A percentile compares a stretch with the other conserved stretches of the same genome.
phyloP scores from a whole-genome alignment of 2,113 vertebrate species.

The Eublepharis macularius region DNA sequence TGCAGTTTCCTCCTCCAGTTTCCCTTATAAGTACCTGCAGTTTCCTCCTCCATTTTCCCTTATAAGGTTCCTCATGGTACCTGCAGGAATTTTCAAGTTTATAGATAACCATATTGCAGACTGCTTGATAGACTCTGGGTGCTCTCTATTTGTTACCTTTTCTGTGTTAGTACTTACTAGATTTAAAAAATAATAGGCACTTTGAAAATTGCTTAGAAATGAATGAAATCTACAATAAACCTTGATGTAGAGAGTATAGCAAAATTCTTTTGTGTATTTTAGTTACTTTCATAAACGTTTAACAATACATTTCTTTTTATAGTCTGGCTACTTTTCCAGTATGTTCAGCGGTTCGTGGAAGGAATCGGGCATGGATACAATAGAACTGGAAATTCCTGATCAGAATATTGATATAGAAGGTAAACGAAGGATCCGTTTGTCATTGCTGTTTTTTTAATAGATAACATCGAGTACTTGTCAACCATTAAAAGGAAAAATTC shows the following conservation, averaged over 20 bases:
- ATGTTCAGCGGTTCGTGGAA: slow-evolving; percentile 99
- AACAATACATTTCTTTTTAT: neutral
- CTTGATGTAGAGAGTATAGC: neutral
- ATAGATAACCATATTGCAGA: neutral
- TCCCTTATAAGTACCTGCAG: slow-evolving; percentile 33
- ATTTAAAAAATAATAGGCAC: neutral
- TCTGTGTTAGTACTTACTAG: neutral
- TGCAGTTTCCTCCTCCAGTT: slow-evolving; percentile 15
- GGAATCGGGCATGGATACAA: slow-evolving; percentile 93
- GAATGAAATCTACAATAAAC: neutral
- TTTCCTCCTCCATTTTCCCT: neutral
- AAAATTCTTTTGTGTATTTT: neutral
- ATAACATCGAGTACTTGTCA: neutral
- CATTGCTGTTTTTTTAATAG: neutral
- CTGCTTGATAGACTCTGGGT: slow-evolving; percentile 5
- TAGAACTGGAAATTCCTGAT: slow-evolving; percentile 96
- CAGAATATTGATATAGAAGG: slow-evolving; percentile 97
- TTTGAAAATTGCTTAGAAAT: slow-evolving; percentile 17
- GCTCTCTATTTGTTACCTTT: neutral
- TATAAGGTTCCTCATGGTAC: slow-evolving; percentile 25
- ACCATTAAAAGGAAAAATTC: no score
- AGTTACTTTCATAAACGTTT: neutral
- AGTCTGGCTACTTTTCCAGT: slow-evolving; percentile 98
- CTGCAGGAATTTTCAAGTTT: slow-evolving; percentile 26
- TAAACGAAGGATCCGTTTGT: slow-evolving; percentile 56